These are phyloP conservation scores for Hesperophylax magnus DNA, from an alignment of 1,140 invertebrate genomes.

Conservation along the genomic window DNA sequence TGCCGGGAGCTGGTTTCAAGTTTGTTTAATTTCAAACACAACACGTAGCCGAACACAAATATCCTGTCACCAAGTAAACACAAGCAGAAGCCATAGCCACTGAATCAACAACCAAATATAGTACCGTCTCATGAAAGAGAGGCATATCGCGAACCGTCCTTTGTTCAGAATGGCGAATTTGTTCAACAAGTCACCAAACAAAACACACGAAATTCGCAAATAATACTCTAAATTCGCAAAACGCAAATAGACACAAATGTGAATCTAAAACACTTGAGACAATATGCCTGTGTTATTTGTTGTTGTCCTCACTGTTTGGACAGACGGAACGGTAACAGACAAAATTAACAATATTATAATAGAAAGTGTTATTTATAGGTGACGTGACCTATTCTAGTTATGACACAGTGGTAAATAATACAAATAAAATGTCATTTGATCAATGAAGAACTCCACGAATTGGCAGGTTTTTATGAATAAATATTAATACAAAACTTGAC, in stretches of 20 bases:
- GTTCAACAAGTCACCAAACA: background rate
- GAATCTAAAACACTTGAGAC: conserved; percentile 10
- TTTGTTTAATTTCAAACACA: conserved; percentile 20
- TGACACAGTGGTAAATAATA: too few species aligned
- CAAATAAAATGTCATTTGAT: too few species aligned
- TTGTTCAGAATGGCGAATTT: background rate
- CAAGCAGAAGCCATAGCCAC: conserved; percentile 10
- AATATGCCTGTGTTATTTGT: background rate
- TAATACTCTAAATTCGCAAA: background rate
- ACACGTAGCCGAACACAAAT: background rate
- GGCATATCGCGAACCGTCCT: background rate
- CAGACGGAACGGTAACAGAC: background rate
- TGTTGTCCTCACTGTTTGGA: background rate
- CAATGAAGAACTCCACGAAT: too few species aligned
- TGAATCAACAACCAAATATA: background rate
- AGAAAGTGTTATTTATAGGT: too few species aligned
- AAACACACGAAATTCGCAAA: conserved; percentile 22
- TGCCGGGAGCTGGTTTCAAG: background rate
- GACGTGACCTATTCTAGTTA: too few species aligned
- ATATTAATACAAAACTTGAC: too few species aligned
- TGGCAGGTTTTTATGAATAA: too few species aligned
- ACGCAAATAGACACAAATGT: background rate
- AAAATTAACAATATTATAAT: too few species aligned
- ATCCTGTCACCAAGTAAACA: conserved; percentile 21
- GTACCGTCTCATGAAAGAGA: background rate